Base-by-base conservation (phyloP, 2,888 invertebrate species). In the Fragum whitleyi region DNA sequence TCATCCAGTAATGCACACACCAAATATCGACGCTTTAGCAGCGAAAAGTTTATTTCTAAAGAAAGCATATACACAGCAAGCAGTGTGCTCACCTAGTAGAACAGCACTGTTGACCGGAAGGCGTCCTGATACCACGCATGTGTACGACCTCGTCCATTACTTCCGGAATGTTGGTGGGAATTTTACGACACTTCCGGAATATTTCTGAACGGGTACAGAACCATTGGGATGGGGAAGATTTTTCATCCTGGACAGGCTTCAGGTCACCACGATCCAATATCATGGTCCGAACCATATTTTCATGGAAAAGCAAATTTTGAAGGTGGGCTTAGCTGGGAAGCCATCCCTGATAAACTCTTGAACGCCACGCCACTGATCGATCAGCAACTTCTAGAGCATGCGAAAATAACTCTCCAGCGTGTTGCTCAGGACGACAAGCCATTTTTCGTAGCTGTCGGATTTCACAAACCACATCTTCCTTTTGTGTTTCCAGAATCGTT, bases 401-500 rank as follows among this genome's bases (percentile, higher is more conserved):
- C 97, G 0, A 93, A 95, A 79, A 92, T 95, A 36, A 96, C 96
- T 91, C 90, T 97, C 14, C 92, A 93, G 65, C 86, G 92, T 62
- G 67, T 83, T 23, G 79, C 88, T 3, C 32, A 68, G 0, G 79
- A 75, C 16, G 88, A 91, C 26, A 93, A 94, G 75, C 97, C 97
- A 9, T 97, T 96, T 91, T 96, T 98, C 87, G 93, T 98, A 55
- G 97, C 97, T 1, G 95, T 97, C 87, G 98, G 98, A 0, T 97
- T 97, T 92, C 97, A 97, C 91, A 98, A 97, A 91, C 98, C 98
- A 1, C 98, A 98, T 90, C 96, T 98, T 87, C 97, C 97, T n/a
- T 95, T 98, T 19, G 97, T 97, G 90, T 97, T 96, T 94, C 98
- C 97, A 0, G 92, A 94, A 83, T 94, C 96, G 92, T 97, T 96